Evolutionary conservation across 2,113 vertebrate species (phyloP), one percentile per base, ranked within the genome.

Genomic region (Amphilophus citrinellus): DNA sequence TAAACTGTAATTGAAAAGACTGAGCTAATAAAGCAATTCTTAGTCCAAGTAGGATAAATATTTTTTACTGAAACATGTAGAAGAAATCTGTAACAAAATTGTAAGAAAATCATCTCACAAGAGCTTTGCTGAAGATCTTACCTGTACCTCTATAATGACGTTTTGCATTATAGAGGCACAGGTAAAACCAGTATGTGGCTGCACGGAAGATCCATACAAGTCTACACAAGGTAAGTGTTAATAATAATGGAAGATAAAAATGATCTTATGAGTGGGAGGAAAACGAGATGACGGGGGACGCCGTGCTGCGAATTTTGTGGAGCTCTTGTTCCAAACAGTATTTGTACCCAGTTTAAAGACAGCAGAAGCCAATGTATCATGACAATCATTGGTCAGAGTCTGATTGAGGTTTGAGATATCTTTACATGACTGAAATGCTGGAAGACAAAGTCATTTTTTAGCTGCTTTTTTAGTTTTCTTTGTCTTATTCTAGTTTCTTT

Each of bases 201-300:
- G 30, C 17, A 53, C 24, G 50, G 44, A 3, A 50, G 50, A 71
- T 30, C 11, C 17, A 13, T 71, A 11, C 17, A 44, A 7, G 24
- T 32, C 11, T 73, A 3, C 10, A 10, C 66, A 53, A 20, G 66
- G 44, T 13, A 71, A 71, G 8, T 73, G 66, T 73, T 71, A 30
- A 73, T 20, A 53, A 73, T 73, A 32, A 73, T 53, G 66, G 44
- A 32, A 73, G 66, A 53, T 73, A 53, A 73, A 73, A 53, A 27
- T 13, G 5, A n/a, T 53, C 4, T 53, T 73, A 73, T 53, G 66
- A 32, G 10, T 53, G 44, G 30, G 44, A 73, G 32, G 30, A 13
- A 73, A 73, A 20, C 53, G 10, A 10, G 44, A 73, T 73, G 44
- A 53, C 24, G 66, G 66, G 30, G 30, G 4, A 30, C 30, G 30